phyloP scores from a whole-genome alignment of 2,888 invertebrate species.

The Caenorhabditis auriculariae region DNA sequence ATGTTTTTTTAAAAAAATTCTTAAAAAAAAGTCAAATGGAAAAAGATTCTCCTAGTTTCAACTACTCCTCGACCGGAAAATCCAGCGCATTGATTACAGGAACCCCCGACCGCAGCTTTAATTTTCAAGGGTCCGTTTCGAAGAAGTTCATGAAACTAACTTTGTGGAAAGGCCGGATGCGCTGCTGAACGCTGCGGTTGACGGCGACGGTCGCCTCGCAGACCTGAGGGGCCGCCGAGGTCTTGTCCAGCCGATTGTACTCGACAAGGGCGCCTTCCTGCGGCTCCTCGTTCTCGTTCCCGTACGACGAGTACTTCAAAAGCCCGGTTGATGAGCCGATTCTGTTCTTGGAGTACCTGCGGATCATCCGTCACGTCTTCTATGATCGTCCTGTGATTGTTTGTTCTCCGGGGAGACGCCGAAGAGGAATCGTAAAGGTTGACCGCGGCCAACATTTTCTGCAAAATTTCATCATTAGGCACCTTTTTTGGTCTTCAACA shows the following conservation, averaged over 20 bases:
- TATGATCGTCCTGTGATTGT: constrained; percentile 38
- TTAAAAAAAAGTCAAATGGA: no score
- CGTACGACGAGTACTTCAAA: constrained; percentile 41
- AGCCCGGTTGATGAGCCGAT: not conserved
- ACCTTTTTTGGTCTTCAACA: no score
- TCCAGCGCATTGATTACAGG: no score
- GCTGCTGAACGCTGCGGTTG: constrained; percentile 1
- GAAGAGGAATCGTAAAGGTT: constrained; percentile 12
- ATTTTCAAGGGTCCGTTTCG: no score
- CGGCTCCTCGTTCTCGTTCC: constrained; percentile 25
- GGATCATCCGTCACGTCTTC: constrained; percentile 60
- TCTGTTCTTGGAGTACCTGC: constrained; percentile 34
- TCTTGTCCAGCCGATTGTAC: constrained; percentile 45
- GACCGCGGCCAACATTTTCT: constrained; percentile 30
- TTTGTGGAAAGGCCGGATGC: no score
- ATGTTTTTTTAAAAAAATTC: no score
- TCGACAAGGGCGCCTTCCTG: constrained; percentile 52
- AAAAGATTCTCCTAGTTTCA: no score
- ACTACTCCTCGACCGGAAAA: no score
- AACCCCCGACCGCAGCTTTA: no score
- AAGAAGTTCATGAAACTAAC: no score
- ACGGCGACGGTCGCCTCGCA: constrained; percentile 25
- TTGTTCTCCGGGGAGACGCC: constrained; percentile 10
- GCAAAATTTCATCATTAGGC: no score
- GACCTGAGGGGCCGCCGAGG: constrained; percentile 3